Conservation (phyloP, 1,140 invertebrate species). For the Drosophila pseudoananassae region DNA sequence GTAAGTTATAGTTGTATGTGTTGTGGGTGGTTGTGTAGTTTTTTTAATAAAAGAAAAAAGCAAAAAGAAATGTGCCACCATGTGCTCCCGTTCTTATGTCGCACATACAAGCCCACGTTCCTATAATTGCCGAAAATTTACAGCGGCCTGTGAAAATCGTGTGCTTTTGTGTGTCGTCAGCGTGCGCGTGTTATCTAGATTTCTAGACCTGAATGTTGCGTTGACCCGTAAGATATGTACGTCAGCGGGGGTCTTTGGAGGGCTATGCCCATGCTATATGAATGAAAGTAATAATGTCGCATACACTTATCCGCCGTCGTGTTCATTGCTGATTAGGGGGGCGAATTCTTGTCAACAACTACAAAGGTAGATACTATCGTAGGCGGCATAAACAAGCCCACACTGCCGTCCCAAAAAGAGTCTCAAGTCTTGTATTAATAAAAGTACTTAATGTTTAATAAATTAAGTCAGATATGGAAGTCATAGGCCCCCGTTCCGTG, state of each 20-base stretch:
- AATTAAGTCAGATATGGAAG: neutral
- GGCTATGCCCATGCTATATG: constrained; percentile 7
- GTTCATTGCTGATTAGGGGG: constrained; percentile 42
- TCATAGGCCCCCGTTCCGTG: neutral
- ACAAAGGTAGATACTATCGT: constrained; percentile 15
- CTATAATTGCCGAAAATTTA: constrained; percentile 70
- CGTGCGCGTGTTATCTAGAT: constrained; percentile 23
- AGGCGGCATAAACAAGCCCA: constrained; percentile 39
- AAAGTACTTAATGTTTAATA: too few species aligned
- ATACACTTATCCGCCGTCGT: constrained; percentile 12
- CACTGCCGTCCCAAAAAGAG: constrained; percentile 21
- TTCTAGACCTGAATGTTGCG: constrained; percentile 10
- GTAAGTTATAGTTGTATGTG: constrained; percentile 51
- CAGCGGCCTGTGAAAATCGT: constrained; percentile 67
- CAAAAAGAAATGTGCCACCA: constrained; percentile 23
- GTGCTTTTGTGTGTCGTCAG: constrained; percentile 15
- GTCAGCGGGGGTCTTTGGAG: neutral
- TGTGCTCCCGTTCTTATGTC: constrained; percentile 40
- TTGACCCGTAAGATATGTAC: constrained; percentile 34
- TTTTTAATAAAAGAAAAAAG: constrained; percentile 32
- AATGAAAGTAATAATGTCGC: constrained; percentile 34
- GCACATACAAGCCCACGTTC: constrained; percentile 11
- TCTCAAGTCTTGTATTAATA: too few species aligned
- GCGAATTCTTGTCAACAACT: constrained; percentile 33
- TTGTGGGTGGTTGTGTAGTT: constrained; percentile 29